Evolutionary conservation across 2,113 vertebrate species (phyloP).

Genomic region (Tragelaphus scriptus): DNA sequence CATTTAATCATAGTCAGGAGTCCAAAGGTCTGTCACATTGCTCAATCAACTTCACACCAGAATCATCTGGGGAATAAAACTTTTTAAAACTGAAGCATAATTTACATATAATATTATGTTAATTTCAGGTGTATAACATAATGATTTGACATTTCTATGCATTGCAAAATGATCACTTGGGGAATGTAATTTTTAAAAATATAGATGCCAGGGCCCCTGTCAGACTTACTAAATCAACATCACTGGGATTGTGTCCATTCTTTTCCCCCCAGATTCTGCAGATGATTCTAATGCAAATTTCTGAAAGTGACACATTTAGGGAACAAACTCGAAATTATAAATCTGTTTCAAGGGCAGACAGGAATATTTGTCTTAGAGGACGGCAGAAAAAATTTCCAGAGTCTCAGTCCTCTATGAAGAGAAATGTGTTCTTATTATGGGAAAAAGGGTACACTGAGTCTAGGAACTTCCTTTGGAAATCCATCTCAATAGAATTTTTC

Average conservation of each 20-base stretch:
- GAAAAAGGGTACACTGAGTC: neutral
- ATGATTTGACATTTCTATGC: neutral
- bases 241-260: neutral
- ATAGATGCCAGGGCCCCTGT: neutral
- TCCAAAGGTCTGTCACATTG: neutral
- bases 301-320: neutral
- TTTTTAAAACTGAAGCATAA: neutral
- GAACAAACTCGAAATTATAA: conserved; percentile 18
- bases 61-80: neutral
- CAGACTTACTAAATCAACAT: conserved; percentile 16
- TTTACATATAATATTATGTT: neutral
- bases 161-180: neutral
- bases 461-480: conserved; percentile 6
- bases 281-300: neutral
- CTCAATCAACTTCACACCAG: neutral
- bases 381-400: neutral
- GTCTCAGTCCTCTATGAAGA: neutral
- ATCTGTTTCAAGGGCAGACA: neutral
- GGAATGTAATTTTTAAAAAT: neutral
- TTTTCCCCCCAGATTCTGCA: neutral
- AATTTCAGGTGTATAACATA: neutral
- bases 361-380: conserved; percentile 36
- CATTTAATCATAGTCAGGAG: neutral
- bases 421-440: neutral
- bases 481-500: neutral